Conservation (phyloP, 1,140 invertebrate genomes). For the Phymorhynchus buccinoides region DNA sequence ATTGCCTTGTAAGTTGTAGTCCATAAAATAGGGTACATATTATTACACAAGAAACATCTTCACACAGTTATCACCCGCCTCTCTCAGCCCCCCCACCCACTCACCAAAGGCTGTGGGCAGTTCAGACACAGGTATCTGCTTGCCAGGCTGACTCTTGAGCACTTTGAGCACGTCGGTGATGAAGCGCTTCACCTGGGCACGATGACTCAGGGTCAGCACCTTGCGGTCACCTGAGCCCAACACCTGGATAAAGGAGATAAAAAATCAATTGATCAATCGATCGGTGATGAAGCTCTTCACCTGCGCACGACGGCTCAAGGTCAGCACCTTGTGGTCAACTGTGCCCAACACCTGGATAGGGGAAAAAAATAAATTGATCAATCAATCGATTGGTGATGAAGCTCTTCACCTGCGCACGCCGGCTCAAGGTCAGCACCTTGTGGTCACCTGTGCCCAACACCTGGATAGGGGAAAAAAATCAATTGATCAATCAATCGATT, state of each 20-base stretch:
- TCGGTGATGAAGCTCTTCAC: slow-evolving; percentile 91
- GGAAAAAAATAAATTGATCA: slow-evolving; percentile 35
- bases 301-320: slow-evolving; percentile 94
- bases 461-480: slow-evolving; percentile 72
- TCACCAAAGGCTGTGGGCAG: slow-evolving; percentile 82
- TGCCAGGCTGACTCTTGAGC: slow-evolving; percentile 84
- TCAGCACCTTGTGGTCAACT: slow-evolving; percentile 87
- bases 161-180: slow-evolving; percentile 89
- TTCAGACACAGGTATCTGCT: slow-evolving; percentile 82
- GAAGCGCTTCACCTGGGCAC: slow-evolving; percentile 90
- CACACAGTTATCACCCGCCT: no score
- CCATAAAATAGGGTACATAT: no score
- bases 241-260: slow-evolving; percentile 77
- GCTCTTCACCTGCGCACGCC: slow-evolving; percentile 88
- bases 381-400: slow-evolving; percentile 80
- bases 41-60: no score
- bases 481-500: slow-evolving; percentile 78
- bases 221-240: slow-evolving; percentile 90
- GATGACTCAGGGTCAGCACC: slow-evolving; percentile 88
- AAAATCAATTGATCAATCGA: slow-evolving; percentile 71
- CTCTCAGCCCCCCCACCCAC: slow-evolving; percentile 34
- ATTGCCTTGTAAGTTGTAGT: no score
- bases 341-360: slow-evolving; percentile 86
- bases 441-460: slow-evolving; percentile 91
- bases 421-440: slow-evolving; percentile 88